Conservation (phyloP, 1,140 invertebrate genomes). For the Helicoverpa zea region DNA sequence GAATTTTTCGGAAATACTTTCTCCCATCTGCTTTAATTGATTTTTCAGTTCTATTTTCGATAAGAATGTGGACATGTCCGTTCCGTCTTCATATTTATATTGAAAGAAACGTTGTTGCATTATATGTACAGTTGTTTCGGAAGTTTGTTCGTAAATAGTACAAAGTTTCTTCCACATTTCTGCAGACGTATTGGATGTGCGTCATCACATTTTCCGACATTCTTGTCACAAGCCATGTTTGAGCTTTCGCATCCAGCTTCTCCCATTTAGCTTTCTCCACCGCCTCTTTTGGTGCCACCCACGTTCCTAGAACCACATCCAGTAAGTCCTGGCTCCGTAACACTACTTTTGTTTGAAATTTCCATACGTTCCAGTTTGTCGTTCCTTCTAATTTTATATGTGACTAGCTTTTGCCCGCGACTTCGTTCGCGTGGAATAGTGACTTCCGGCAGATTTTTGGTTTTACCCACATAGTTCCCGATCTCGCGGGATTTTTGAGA, state of each 20-base stretch:
- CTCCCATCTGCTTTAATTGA: constrained; percentile 2
- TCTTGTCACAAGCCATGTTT: not conserved
- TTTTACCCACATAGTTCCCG: too few relatives aligned
- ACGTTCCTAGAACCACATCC: not conserved
- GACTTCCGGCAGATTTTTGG: too few relatives aligned
- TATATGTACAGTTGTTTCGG: not conserved
- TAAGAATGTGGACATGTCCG: not conserved
- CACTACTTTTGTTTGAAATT: not conserved
- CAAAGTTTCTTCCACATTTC: not conserved
- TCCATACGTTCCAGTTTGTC: not conserved
- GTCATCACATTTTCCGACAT: not conserved
- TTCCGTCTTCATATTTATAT: not conserved
- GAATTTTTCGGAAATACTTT: not conserved
- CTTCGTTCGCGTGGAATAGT: too few relatives aligned
- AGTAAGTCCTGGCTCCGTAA: not conserved
- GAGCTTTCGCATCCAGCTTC: not conserved
- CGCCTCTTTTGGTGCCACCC: not conserved
- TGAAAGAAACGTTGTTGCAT: not conserved
- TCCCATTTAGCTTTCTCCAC: not conserved
- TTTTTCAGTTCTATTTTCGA: not conserved
- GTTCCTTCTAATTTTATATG: not conserved
- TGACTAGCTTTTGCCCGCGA: too few relatives aligned
- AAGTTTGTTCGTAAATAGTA: not conserved
- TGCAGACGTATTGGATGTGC: not conserved
- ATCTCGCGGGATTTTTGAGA: too few relatives aligned